Evolutionary conservation across 2,113 vertebrate species (phyloP).

Genomic region (Aviceda subcristata): DNA sequence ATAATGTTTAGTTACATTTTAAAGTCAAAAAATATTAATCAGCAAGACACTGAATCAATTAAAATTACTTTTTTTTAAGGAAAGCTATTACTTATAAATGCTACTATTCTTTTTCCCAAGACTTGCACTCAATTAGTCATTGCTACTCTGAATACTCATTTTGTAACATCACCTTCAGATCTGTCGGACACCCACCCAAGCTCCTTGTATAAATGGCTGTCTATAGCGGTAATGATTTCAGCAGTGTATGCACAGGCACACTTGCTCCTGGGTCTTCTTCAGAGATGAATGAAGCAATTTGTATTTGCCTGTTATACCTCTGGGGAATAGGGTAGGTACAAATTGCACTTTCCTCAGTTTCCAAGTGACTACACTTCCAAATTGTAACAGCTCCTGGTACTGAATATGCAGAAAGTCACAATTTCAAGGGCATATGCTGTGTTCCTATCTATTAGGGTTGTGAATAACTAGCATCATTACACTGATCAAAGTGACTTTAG

Average conservation of each 20-base stretch:
- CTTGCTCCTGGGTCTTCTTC: neutral
- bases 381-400: neutral
- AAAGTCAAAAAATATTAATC: neutral
- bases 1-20: neutral
- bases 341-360: neutral
- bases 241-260: neutral
- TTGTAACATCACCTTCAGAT: neutral
- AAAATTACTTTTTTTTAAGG: neutral
- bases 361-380: neutral
- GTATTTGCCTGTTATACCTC: neutral
- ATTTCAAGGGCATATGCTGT: neutral
- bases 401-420: neutral
- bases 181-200: rapidly evolving
- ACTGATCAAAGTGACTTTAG: neutral
- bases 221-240: neutral
- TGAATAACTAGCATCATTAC: neutral
- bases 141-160: neutral
- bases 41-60: neutral
- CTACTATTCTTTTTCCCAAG: neutral
- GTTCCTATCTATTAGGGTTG: neutral
- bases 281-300: neutral
- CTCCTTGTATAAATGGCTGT: neutral
- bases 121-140: neutral
- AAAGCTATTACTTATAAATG: neutral
- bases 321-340: neutral